Conservation (phyloP, 1,140 invertebrate species). For the Tenebrio molitor region DNA sequence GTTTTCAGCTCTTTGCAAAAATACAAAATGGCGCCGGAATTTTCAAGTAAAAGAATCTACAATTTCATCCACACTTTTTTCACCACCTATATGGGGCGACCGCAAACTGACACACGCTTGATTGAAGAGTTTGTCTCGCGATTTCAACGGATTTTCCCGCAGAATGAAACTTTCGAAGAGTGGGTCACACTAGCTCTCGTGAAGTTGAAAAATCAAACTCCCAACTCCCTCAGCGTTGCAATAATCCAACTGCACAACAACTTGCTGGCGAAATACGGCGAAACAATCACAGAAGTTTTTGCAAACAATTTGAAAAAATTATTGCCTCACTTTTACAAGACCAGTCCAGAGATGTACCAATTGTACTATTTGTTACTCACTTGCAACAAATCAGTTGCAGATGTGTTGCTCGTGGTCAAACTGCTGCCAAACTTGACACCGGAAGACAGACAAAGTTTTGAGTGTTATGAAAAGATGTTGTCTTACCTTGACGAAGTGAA, state of each 20-base stretch:
- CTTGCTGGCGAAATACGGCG: not conserved
- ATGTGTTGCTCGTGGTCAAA: not conserved
- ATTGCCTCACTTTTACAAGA: not conserved
- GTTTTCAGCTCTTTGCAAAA: not conserved
- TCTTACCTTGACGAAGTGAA: too few species aligned
- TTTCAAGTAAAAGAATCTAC: not conserved
- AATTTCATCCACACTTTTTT: not conserved
- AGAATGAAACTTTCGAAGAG: not conserved
- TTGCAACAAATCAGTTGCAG: not conserved
- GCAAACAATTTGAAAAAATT: not conserved
- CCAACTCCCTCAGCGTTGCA: not conserved
- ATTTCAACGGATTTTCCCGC: not conserved
- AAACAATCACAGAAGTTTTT: not conserved
- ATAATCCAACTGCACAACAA: not conserved
- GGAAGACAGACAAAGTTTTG: too few species aligned
- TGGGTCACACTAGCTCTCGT: not conserved
- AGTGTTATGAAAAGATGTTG: too few species aligned
- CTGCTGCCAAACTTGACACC: not conserved
- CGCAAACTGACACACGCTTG: not conserved
- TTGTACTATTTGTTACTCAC: not conserved
- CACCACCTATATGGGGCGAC: not conserved
- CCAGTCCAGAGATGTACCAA: not conserved
- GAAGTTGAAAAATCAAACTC: not conserved
- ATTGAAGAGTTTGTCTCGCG: not conserved
- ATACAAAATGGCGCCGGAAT: not conserved